Evolutionary conservation across 2,113 vertebrate species (phyloP), one percentile per base, ranked within the genome.

Genomic region (Heptranchias perlo): DNA sequence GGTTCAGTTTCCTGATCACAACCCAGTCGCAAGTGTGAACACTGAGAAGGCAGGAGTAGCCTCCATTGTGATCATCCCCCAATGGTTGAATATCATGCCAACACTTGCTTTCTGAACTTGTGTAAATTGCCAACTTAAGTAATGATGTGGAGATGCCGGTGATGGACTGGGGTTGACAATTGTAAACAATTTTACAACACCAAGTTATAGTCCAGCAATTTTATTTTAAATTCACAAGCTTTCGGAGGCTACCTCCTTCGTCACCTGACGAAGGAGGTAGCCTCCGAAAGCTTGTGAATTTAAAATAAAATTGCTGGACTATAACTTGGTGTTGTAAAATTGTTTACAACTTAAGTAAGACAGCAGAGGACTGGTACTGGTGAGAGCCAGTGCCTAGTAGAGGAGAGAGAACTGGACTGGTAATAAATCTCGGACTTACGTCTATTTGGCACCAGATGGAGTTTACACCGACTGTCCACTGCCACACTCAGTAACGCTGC

Each of bases 381-480:
- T n/a, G n/a, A n/a, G n/a, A 49, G 44, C 3, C 49, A 10, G 23
- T 10, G 14, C 35, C 13, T 2, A 18, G 44, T 3, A 78, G 5
- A 39, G 54, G 35, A 65, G 4, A 54, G 31, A 5, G 35, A 76
- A 25, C 6, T 31, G 7, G 4, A 82, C 2, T 35, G 35, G 47
- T 5, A 64, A 73, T 69, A 44, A 39, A 39, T 7, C 58, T 93
- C 7, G 18, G 52, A 98, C 99, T 97, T 97, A 99, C 99, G 97
- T 52, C 98, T 97, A 96, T 97, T 97, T 89, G 98, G 97, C 16
- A 99, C 97, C 25, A 98, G 96, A 28, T 99, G 99, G 78, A 99
- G 96, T 49, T 98, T 98, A 97, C 99, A 99, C 96, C 99, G 98
- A 58, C 99, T 99, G 97, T 99, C 99, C 13, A 99, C 99, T 0